A percentile compares a stretch with the other conserved stretches of the same genome.
phyloP scores from a whole-genome alignment of 2,797 vertebrate species.

The Natrix natrix region DNA sequence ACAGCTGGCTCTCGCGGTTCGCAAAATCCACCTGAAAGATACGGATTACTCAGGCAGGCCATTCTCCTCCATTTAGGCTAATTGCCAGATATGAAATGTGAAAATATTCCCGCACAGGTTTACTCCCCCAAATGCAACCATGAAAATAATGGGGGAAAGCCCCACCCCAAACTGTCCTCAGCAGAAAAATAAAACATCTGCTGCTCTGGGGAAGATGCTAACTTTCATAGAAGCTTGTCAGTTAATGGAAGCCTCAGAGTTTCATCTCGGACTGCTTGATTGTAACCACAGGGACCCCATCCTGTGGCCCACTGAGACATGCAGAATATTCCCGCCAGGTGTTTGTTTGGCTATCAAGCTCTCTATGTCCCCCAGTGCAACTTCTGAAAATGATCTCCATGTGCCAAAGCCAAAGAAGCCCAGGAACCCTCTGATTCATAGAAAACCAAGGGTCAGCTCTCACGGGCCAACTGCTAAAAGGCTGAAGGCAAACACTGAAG shows the following conservation, averaged over 20 bases:
- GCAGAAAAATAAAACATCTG: neutral
- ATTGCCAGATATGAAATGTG: neutral
- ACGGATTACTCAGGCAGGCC: neutral
- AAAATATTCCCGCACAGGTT: neutral
- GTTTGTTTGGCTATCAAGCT: neutral
- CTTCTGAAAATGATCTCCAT: neutral
- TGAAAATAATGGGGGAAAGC: neutral
- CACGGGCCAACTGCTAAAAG: neutral
- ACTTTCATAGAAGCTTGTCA: no score
- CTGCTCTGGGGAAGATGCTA: neutral
- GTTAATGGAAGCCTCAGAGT: neutral
- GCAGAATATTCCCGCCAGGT: neutral
- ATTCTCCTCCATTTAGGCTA: neutral
- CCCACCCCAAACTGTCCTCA: fast-evolving
- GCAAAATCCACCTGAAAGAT: constrained; percentile 95
- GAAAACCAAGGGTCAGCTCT: neutral
- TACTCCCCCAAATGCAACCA: neutral
- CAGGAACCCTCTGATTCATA: neutral
- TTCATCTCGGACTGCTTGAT: neutral
- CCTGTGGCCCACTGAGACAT: no score
- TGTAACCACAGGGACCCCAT: neutral
- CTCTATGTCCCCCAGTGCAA: neutral
- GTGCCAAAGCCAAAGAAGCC: neutral
- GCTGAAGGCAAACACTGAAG: neutral
- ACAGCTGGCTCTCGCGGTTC: constrained; percentile 97